Conservation (phyloP, 2,113 vertebrate species). For the Alligator mississippiensis region DNA sequence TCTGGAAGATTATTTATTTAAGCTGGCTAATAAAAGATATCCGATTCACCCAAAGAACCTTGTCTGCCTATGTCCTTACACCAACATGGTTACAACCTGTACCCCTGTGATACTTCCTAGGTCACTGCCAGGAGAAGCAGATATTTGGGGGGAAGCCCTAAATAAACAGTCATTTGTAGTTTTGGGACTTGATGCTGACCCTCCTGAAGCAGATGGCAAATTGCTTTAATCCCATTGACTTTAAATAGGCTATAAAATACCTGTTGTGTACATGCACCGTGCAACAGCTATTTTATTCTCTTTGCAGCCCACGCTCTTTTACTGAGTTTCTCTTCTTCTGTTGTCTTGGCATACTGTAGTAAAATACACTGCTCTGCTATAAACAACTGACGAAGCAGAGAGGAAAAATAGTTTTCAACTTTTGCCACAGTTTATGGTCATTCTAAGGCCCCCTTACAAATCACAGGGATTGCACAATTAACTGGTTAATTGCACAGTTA, state of each 20-base stretch:
- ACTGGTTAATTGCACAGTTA: no score
- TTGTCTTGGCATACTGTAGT: not conserved
- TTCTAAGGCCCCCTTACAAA: no score
- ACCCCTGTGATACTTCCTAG: not conserved
- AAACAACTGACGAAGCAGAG: not conserved
- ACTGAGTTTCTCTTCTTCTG: not conserved
- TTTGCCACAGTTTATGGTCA: no score
- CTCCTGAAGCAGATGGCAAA: slow-evolving; percentile 48
- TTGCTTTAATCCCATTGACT: slow-evolving; percentile 18
- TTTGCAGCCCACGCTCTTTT: rapidly evolving
- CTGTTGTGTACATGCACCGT: rapidly evolving
- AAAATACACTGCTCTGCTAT: rapidly evolving
- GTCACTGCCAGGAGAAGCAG: not conserved
- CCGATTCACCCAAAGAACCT: no score
- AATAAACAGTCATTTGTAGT: not conserved
- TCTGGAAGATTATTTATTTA: no score
- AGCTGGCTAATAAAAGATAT: no score
- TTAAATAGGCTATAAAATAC: slow-evolving; percentile 37
- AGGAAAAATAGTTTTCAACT: not conserved
- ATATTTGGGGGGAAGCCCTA: not conserved
- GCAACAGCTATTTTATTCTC: not conserved
- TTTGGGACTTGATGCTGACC: not conserved
- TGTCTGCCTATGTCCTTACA: no score
- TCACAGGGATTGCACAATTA: no score
- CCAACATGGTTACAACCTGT: no score